Evolutionary conservation across 2,797 vertebrate genomes (phyloP).

Genomic region (Discoglossus pictus): DNA sequence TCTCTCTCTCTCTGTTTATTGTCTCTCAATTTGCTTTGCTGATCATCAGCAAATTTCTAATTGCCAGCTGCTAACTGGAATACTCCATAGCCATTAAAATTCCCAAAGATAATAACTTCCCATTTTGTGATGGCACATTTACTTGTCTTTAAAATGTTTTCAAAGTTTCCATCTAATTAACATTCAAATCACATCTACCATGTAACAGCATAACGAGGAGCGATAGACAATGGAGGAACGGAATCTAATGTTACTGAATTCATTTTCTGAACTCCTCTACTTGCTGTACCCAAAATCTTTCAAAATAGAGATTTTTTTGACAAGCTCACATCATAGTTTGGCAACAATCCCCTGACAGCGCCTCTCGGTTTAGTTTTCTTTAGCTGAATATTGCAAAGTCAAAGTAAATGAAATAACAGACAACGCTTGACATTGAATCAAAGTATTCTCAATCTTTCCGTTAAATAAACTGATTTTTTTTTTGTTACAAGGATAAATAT

Average conservation of each 20-base stretch:
- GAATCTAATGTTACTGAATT: not conserved
- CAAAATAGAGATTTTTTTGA: constrained; percentile 16
- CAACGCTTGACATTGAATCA: constrained; percentile 21
- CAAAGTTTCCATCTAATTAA: constrained; percentile 36
- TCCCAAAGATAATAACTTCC: constrained; percentile 42
- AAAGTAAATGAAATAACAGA: constrained; percentile 39
- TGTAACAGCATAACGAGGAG: constrained; percentile 7
- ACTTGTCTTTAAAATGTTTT: constrained; percentile 30
- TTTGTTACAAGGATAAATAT: constrained; percentile 7
- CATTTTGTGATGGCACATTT: constrained; percentile 16
- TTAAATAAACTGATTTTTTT: not conserved
- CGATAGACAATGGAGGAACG: constrained; percentile 14
- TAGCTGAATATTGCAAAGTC: constrained; percentile 25
- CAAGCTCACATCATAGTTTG: constrained; percentile 38
- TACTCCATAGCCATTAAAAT: constrained; percentile 16
- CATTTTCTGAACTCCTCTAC: constrained; percentile 11
- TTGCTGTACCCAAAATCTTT: constrained; percentile 17
- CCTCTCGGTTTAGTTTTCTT: constrained; percentile 14
- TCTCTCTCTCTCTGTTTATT: constrained; percentile 7
- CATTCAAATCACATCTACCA: constrained; percentile 14
- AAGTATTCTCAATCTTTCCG: not conserved
- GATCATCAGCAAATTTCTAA: constrained; percentile 31
- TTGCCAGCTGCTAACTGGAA: constrained; percentile 27
- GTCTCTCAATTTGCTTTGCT: constrained; percentile 1
- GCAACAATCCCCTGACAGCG: constrained; percentile 23